Conservation (phyloP, 2,888 invertebrate species). For the Pachliopta kotzebuea region DNA sequence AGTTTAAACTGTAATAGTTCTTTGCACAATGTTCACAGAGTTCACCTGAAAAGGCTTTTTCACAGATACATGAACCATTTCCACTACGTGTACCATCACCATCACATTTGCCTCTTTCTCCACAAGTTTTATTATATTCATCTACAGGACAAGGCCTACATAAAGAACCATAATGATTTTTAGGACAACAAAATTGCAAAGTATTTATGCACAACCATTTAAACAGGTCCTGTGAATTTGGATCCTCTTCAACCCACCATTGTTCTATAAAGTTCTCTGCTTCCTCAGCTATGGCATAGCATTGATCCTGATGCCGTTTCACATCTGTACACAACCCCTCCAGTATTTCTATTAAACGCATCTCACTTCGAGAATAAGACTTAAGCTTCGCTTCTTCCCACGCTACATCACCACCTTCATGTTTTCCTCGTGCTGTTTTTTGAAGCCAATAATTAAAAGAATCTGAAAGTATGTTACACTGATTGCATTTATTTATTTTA, state of each 20-base stretch:
- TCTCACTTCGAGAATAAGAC: constrained; percentile 92
- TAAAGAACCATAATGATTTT: constrained; percentile 88
- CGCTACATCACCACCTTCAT: constrained; percentile 95
- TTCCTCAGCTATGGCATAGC: constrained; percentile 89
- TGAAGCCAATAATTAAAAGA: constrained; percentile 90
- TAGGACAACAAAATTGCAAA: constrained; percentile 90
- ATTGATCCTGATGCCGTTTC: constrained; percentile 86
- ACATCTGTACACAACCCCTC: constrained; percentile 90
- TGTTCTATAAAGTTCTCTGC: constrained; percentile 90
- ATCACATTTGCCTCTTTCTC: constrained; percentile 86
- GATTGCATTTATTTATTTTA: constrained; percentile 77
- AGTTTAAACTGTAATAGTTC: constrained; percentile 84
- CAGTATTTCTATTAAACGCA: constrained; percentile 94
- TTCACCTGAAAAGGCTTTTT: constrained; percentile 88
- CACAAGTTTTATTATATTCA: constrained; percentile 84
- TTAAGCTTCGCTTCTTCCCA: constrained; percentile 95
- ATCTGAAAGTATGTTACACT: constrained; percentile 86
- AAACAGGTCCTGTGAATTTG: constrained; percentile 56
- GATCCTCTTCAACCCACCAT: constrained; percentile 91
- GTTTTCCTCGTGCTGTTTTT: constrained; percentile 91
- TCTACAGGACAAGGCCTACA: constrained; percentile 86
- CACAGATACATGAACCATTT: constrained; percentile 93
- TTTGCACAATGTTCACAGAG: constrained; percentile 88
- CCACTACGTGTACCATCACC: constrained; percentile 97
- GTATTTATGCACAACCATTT: constrained; percentile 90